Evolutionary conservation across 1,140 invertebrate species (phyloP), one percentile per base, ranked within the genome.

Genomic region (Reticulitermes speratus): DNA sequence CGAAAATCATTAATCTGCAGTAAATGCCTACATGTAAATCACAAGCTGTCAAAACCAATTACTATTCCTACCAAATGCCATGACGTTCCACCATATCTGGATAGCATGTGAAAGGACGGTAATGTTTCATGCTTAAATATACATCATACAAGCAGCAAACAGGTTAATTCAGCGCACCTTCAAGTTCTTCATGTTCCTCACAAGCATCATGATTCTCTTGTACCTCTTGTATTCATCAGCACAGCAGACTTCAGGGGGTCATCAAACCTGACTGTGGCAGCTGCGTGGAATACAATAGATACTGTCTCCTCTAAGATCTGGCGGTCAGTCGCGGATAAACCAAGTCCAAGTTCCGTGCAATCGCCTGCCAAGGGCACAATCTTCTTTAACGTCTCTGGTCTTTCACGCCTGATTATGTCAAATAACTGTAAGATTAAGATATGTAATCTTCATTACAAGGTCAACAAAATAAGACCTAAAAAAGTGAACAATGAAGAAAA

Each of bases 201-300:
- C 88, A 3, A 90, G 84, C 44, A 87, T 85, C 8, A 91, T 82
- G n/a, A 91, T 86, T 88, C 86, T 87, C 89, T 88, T 0, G 90
- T 91, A 16, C 90, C 90, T n/a, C 89, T 84, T 59, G 90, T 88
- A 86, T 91, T 91, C 86, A 90, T 87, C 30, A 87, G 86, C 5
- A 90, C 84, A 19, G 89, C 88, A 3, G 88, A 87, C 44, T 87
- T 87, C 52, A 89, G 87, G 0, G 89, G 86, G 44, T 89, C 88
- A 86, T 89, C 87, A n/a, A 88, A 88, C 44, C 87, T 86, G 16
- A 88, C 86, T 55, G 94, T 95, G 16, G 94, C 95, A 11, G 95
- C 94, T 11, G 92, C 93, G 89, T 95, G 94, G 89, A 95, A 94
- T 3, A 95, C 93, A 84, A 95, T 90, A n/a, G 91, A 90, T 23